phyloP scores from a whole-genome alignment of 1,140 invertebrate species.

The Drosophila kohkoa region DNA sequence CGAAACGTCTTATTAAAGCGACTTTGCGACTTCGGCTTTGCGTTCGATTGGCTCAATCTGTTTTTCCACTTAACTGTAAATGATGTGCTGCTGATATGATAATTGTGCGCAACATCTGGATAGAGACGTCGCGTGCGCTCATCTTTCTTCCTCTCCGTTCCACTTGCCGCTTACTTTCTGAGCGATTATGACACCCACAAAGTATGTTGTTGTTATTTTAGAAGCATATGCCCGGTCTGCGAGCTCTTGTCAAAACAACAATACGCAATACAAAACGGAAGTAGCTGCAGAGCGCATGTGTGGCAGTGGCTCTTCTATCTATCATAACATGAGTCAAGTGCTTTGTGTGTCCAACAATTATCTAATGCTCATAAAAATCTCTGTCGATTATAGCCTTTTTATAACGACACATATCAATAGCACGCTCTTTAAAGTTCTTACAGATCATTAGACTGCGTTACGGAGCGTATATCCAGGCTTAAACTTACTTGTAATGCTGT shows the following conservation, averaged over 20 bases:
- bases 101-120: slow-evolving; percentile 77
- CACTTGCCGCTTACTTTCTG: slow-evolving; percentile 8
- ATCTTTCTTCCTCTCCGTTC: slow-evolving; percentile 2
- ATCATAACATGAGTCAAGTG: slow-evolving; percentile 70
- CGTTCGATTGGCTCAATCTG: slow-evolving; percentile 66
- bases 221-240: slow-evolving; percentile 25
- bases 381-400: slow-evolving; percentile 13
- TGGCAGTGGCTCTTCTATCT: slow-evolving; percentile 25
- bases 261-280: slow-evolving; percentile 60
- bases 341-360: slow-evolving; percentile 56
- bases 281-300: slow-evolving; percentile 45
- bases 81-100: slow-evolving; percentile 80
- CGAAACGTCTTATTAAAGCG: slow-evolving; percentile 54
- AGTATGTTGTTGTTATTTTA: slow-evolving; percentile 59
- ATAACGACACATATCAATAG: slow-evolving; percentile 54
- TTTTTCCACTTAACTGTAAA: slow-evolving; percentile 75
- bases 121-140: slow-evolving; percentile 60
- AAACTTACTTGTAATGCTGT: not conserved
- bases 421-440: slow-evolving; percentile 51
- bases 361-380: slow-evolving; percentile 33
- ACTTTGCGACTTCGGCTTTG: slow-evolving; percentile 11
- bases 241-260: slow-evolving; percentile 70
- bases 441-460: slow-evolving; percentile 26
- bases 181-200: slow-evolving; percentile 73
- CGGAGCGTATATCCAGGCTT: slow-evolving; percentile 30